Percentiles rank a stretch among this genome's conserved stretches.
phyloP scores from a whole-genome alignment of 2,797 vertebrate genomes.

The Clarias platycephalus region DNA sequence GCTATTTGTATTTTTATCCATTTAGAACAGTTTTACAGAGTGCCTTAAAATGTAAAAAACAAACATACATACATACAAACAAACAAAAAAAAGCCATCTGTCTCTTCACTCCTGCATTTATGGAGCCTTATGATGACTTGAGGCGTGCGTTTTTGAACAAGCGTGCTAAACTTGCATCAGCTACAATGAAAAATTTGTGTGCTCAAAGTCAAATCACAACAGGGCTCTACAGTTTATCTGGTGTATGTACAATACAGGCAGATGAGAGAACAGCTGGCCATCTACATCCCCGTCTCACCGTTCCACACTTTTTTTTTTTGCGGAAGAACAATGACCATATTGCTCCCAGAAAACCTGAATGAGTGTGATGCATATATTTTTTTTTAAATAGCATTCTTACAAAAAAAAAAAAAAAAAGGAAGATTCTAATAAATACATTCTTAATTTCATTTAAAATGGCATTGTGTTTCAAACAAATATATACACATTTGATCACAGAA shows the following conservation, averaged over 20 bases:
- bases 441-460: constrained; percentile 67
- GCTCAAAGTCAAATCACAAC: constrained; percentile 23
- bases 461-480: constrained; percentile 65
- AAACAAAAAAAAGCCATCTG: background rate
- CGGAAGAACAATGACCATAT: constrained; percentile 45
- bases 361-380: constrained; percentile 39
- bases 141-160: constrained; percentile 29
- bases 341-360: constrained; percentile 56
- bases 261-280: constrained; percentile 21
- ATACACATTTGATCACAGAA: constrained; percentile 60
- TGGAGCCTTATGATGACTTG: constrained; percentile 6
- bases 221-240: constrained; percentile 20
- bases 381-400: constrained; percentile 41
- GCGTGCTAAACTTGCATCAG: constrained; percentile 27
- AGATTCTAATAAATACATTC: constrained; percentile 82
- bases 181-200: constrained; percentile 13
- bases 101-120: constrained; percentile 5
- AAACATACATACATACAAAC: constrained; percentile 8
- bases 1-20: constrained; percentile 55
- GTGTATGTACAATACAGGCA: constrained; percentile 20
- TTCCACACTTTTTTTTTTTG: constrained; percentile 12
- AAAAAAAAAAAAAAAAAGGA: constrained; percentile 58
- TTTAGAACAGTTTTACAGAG: constrained; percentile 64
- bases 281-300: constrained; percentile 14
- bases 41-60: constrained; percentile 64